Conservation (phyloP, 2,888 invertebrate species). For the Lasioglossum calceatum region DNA sequence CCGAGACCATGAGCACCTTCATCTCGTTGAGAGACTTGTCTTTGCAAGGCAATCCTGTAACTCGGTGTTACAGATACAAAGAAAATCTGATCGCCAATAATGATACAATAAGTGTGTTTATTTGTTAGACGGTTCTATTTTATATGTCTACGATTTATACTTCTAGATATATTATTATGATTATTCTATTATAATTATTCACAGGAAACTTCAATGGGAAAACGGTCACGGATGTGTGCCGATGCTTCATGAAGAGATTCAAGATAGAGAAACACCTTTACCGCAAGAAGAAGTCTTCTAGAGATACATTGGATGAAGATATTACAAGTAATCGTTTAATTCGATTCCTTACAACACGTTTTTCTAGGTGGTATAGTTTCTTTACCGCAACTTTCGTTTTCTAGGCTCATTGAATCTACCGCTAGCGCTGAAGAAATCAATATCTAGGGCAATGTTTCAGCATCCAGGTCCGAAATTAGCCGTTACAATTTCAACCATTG, state of each 20-base stretch:
- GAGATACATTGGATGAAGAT: constrained; percentile 75
- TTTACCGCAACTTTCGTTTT: background rate
- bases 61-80: constrained; percentile 87
- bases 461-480: constrained; percentile 77
- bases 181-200: background rate
- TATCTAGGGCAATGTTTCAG: constrained; percentile 81
- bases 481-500: constrained; percentile 69
- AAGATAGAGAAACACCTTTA: constrained; percentile 86
- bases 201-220: constrained; percentile 88
- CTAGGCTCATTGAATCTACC: constrained; percentile 81
- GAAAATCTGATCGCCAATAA: constrained; percentile 89
- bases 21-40: constrained; percentile 86
- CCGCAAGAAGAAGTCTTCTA: constrained; percentile 70
- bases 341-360: background rate
- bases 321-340: constrained; percentile 65
- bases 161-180: background rate
- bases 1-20: constrained; percentile 86
- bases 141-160: constrained; percentile 20
- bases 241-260: constrained; percentile 88
- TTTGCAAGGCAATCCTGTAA: constrained; percentile 88
- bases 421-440: constrained; percentile 80
- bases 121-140: background rate
- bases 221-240: constrained; percentile 86
- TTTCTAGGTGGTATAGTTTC: background rate
- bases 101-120: constrained; percentile 85